These are phyloP conservation scores for Conus ventricosus DNA, from an alignment of 1,140 invertebrate genomes.

Conservation along the genomic window DNA sequence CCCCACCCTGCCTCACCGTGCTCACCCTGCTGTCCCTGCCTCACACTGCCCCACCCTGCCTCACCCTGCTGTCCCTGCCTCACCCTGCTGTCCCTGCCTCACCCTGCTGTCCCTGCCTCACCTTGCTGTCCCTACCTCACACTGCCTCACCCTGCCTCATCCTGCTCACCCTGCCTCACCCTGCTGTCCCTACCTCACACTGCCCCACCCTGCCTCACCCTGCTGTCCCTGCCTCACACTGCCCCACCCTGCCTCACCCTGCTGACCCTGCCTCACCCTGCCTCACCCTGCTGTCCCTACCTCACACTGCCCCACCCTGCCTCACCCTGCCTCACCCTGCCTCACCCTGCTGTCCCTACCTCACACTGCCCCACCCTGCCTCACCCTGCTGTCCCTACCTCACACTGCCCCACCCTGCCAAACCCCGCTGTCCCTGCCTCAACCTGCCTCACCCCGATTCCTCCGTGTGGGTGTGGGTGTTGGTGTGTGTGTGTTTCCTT, in stretches of 20 bases:
- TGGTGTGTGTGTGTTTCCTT: no score
- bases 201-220: background rate
- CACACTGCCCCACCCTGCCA: background rate
- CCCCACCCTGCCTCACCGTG: background rate
- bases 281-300: background rate
- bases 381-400: background rate
- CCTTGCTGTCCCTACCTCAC: background rate
- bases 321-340: background rate
- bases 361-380: background rate
- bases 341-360: background rate
- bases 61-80: background rate
- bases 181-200: background rate
- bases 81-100: background rate
- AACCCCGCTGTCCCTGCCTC: background rate
- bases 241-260: background rate
- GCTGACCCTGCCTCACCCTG: background rate
- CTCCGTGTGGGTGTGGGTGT: no score
- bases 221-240: background rate
- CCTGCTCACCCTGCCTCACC: background rate
- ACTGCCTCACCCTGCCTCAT: background rate
- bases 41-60: background rate
- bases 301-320: background rate
- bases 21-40: background rate
- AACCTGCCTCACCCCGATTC: background rate
- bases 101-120: background rate